phyloP scores from a whole-genome alignment of 1,140 invertebrate species.

The Dendroctonus ponderosae region DNA sequence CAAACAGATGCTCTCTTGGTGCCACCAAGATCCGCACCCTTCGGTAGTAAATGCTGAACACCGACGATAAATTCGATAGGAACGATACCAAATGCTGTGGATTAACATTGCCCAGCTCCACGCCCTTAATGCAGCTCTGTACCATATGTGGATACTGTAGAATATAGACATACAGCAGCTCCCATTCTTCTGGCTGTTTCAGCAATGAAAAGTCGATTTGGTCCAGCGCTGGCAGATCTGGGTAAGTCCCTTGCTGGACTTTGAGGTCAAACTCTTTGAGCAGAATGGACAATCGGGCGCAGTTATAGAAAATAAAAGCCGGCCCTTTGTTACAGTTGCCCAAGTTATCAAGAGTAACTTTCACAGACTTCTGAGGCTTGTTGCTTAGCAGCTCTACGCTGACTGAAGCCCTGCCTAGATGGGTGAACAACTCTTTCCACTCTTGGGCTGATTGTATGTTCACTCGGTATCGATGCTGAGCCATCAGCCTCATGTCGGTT shows the following conservation, averaged over 20 bases:
- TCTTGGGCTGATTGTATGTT: conserved; percentile 42
- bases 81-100: conserved; percentile 65
- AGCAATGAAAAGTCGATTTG: conserved; percentile 61
- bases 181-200: conserved; percentile 70
- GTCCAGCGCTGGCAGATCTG: conserved; percentile 55
- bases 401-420: conserved; percentile 61
- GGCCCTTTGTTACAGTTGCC: conserved; percentile 51
- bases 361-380: conserved; percentile 52
- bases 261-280: conserved; percentile 59
- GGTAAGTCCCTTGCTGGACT: conserved; percentile 55
- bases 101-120: conserved; percentile 53
- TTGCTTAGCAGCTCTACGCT: conserved; percentile 65
- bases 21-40: conserved; percentile 64
- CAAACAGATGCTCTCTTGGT: conserved; percentile 61
- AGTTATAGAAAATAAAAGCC: conserved; percentile 73
- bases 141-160: conserved; percentile 61
- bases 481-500: conserved; percentile 59
- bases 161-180: conserved; percentile 64
- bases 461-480: conserved; percentile 61
- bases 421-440: conserved; percentile 44
- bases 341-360: conserved; percentile 44
- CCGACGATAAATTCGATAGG: conserved; percentile 59
- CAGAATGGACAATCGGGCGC: conserved; percentile 63
- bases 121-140: conserved; percentile 53
- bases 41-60: conserved; percentile 71